Conservation (phyloP, 2,113 vertebrate species). For the Microtus montanus region DNA sequence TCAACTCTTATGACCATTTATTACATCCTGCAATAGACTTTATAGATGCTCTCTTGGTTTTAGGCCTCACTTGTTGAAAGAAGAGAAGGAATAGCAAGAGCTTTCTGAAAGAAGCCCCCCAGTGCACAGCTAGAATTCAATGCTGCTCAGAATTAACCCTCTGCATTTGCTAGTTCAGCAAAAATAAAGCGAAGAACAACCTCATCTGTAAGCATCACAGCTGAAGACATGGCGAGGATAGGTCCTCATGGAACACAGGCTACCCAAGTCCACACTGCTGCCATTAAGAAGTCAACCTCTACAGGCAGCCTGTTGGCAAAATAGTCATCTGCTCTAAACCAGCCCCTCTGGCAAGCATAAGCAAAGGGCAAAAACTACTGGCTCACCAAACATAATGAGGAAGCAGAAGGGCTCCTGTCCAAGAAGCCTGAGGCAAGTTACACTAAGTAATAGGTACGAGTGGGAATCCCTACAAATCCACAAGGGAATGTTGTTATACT, state of each 20-base stretch:
- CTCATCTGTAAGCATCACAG: neutral
- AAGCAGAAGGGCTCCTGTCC: neutral
- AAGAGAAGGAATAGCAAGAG: neutral
- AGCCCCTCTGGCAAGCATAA: neutral
- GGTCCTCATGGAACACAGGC: neutral
- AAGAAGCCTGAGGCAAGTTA: neutral
- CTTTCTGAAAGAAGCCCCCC: slow-evolving; percentile 2
- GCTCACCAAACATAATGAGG: neutral
- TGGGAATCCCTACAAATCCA: neutral
- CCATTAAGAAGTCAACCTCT: neutral
- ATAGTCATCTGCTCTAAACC: neutral
- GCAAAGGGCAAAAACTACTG: neutral
- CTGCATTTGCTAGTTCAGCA: neutral
- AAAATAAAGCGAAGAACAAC: slow-evolving; percentile 19
- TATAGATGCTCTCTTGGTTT: neutral
- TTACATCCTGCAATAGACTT: neutral
- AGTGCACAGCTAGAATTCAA: neutral
- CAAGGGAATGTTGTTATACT: neutral
- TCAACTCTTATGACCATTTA: neutral
- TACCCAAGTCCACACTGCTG: neutral
- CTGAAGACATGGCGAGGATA: neutral
- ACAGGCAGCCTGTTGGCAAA: neutral
- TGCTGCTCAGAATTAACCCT: neutral
- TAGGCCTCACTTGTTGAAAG: neutral
- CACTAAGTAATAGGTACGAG: neutral